Evolutionary conservation across 2,797 vertebrate species (phyloP), one percentile per base, ranked within the genome.

Genomic region (Argyrosomus regius): DNA sequence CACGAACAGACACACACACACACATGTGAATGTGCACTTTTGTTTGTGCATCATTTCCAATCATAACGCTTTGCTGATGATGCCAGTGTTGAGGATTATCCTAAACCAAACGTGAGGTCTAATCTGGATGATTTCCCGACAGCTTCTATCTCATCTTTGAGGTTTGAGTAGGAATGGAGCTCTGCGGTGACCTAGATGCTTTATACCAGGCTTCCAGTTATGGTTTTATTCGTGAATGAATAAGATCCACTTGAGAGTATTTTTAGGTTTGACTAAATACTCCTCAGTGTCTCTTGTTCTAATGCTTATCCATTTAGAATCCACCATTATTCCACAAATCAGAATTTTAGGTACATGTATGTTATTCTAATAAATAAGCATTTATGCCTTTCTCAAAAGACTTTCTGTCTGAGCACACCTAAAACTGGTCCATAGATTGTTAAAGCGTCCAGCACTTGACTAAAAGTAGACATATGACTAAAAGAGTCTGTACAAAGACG

Each of bases 71-170:
- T 68, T 61, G 68, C 72, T 77, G 78, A 77, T 79, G 71, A 77
- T 86, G 88, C 85, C 80, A 77, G 58, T 67, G 28, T 64, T 8
- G 56, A 63, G 87, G 88, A 92, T 95, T 93, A 91, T 78, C 52
- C 75, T 83, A 75, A 86, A 84, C 70, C 72, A 80, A 88, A 92
- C 80, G 78, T 89, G 87, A 93, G 49, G 69, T 50, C 49, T 89
- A 90, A 93, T 91, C 91, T 87, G 86, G 77, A 86, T 82, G 88
- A 73, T 54, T 84, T 87, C 80, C 75, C 11, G 2, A 57, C 75
- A 63, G 63, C 71, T 58, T 79, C 28, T 53, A 63, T 77, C 66
- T 66, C 18, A 13, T 85, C 75, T 86, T 45, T 46, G 35, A 78
- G 57, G 58, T 66, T 76, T 41, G 67, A 81, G 63, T 0, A 72